Evolutionary conservation across 2,888 invertebrate genomes (phyloP).

Genomic region (Atrina japonica): DNA sequence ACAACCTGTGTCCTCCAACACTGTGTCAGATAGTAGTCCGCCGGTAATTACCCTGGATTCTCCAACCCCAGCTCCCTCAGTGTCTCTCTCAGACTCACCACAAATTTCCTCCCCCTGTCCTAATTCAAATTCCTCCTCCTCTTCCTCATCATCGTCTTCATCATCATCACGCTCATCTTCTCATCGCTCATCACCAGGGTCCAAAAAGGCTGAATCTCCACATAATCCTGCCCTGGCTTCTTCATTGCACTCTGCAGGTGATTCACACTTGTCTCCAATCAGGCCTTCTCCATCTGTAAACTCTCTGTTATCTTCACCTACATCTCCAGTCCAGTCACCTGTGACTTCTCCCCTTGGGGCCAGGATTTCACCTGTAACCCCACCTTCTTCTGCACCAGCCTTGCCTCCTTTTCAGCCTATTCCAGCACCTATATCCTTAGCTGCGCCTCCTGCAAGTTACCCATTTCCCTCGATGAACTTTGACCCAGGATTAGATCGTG

Average conservation of each 20-base stretch:
- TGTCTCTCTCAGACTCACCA: slow-evolving; percentile 41
- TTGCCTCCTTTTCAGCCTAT: slow-evolving; percentile 36
- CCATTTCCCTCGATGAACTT: slow-evolving; percentile 34
- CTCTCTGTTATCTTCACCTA: slow-evolving; percentile 7
- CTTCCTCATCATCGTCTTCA: slow-evolving; percentile 51
- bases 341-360: slow-evolving; percentile 32
- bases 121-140: slow-evolving; percentile 51
- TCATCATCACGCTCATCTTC: slow-evolving; percentile 44
- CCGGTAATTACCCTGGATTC: slow-evolving; percentile 67
- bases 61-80: slow-evolving; percentile 46
- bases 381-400: slow-evolving; percentile 35
- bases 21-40: slow-evolving; percentile 67
- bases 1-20: slow-evolving; percentile 40
- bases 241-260: slow-evolving; percentile 36
- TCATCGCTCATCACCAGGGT: slow-evolving; percentile 51
- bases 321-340: slow-evolving; percentile 24
- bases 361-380: slow-evolving; percentile 39
- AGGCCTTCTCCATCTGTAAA: neutral
- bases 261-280: slow-evolving; percentile 44
- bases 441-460: slow-evolving; percentile 26
- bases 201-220: slow-evolving; percentile 41
- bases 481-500: slow-evolving; percentile 63
- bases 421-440: slow-evolving; percentile 23
- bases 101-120: slow-evolving; percentile 44
- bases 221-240: slow-evolving; percentile 47